Percentiles rank a stretch among this genome's conserved stretches.
These are phyloP conservation scores for Gasterosteus nipponicus DNA, from an alignment of 2,113 vertebrate genomes.

Conservation along the genomic window DNA sequence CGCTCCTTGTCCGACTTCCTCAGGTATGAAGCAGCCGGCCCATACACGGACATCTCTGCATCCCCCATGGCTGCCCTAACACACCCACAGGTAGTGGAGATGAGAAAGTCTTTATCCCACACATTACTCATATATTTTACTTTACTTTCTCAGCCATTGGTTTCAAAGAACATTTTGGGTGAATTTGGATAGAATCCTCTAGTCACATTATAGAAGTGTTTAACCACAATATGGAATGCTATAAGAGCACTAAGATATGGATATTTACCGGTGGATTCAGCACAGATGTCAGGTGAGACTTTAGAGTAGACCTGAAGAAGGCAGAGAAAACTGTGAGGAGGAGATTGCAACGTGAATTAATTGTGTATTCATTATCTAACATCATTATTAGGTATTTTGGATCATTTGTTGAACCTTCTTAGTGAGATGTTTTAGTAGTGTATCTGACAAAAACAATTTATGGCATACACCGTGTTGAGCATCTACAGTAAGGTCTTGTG, in stretches of 20 bases:
- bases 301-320: constrained; percentile 54
- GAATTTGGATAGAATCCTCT: not conserved
- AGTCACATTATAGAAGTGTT: not conserved
- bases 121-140: not conserved
- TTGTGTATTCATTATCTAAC: not conserved
- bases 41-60: constrained; percentile 84
- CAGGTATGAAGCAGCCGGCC: constrained; percentile 83
- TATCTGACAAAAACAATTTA: not conserved
- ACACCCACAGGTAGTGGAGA: not conserved
- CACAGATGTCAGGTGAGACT: constrained; percentile 26
- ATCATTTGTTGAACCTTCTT: not conserved
- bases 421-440: not conserved
- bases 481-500: not conserved
- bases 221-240: not conserved
- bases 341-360: not conserved
- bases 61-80: constrained; percentile 81
- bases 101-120: not conserved
- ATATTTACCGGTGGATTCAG: constrained; percentile 58
- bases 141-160: not conserved
- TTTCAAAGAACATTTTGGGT: not conserved
- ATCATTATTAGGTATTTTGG: not conserved
- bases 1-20: constrained; percentile 89
- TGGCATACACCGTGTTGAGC: not conserved
- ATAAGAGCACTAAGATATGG: not conserved
- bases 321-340: constrained; percentile 11